Conservation (phyloP, 2,113 vertebrate species). For the Dissostichus mawsoni region DNA sequence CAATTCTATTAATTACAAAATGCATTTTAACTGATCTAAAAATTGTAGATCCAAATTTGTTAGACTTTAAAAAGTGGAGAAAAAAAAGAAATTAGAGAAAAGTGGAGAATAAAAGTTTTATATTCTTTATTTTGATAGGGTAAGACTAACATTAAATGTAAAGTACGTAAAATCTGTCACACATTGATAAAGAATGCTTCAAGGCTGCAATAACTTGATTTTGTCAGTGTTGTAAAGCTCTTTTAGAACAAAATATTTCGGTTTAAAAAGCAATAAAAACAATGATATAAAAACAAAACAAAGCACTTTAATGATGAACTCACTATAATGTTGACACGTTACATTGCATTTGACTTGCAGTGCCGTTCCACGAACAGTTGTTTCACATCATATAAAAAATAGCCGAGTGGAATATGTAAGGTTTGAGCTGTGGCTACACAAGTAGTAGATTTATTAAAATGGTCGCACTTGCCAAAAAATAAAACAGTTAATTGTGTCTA, state of each 20-base stretch:
- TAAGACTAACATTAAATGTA: too few relatives aligned
- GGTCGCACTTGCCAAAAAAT: neutral
- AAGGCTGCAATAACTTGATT: too few relatives aligned
- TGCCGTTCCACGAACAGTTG: neutral
- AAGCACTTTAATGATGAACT: slow-evolving; percentile 15
- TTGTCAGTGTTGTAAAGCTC: too few relatives aligned
- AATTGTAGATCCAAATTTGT: neutral
- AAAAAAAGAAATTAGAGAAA: too few relatives aligned
- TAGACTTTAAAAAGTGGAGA: too few relatives aligned
- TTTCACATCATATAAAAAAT: neutral
- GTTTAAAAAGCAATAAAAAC: too few relatives aligned
- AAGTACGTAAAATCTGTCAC: too few relatives aligned
- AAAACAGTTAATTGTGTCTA: neutral
- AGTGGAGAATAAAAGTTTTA: too few relatives aligned
- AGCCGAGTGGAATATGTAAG: neutral
- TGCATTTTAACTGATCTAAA: neutral
- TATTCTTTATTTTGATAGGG: too few relatives aligned
- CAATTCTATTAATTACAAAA: neutral
- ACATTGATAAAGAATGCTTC: too few relatives aligned
- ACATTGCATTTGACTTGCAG: neutral
- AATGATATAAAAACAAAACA: too few relatives aligned
- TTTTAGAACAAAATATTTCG: too few relatives aligned
- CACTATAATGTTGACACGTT: neutral
- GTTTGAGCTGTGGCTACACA: neutral
- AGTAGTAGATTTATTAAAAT: slow-evolving; percentile 15